These are phyloP conservation scores for Eristalis arbustorum DNA, from an alignment of 2,888 invertebrate species.

Conservation along the genomic window DNA sequence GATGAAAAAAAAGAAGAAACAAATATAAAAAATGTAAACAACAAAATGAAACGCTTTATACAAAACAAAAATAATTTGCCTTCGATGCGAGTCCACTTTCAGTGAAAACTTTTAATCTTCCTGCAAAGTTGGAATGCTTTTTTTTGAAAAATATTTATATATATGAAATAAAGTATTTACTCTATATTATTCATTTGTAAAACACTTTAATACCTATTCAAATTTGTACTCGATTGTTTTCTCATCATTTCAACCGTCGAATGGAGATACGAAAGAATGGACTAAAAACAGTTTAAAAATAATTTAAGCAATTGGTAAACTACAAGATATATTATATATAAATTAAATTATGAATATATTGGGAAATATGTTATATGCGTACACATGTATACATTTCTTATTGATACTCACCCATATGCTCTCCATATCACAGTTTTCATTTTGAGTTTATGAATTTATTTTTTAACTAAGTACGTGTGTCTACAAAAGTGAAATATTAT, in stretches of 20 bases:
- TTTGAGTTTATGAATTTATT: constrained; percentile 10
- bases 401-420: constrained; percentile 56
- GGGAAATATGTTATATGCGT: constrained; percentile 36
- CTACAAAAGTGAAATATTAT: not conserved
- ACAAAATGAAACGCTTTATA: constrained; percentile 52
- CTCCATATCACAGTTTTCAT: constrained; percentile 58
- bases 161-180: constrained; percentile 27
- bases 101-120: constrained; percentile 13
- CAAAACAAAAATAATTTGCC: constrained; percentile 58
- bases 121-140: constrained; percentile 48
- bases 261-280: constrained; percentile 47
- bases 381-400: constrained; percentile 35
- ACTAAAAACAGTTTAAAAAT: constrained; percentile 22
- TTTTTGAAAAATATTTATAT: constrained; percentile 23
- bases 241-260: constrained; percentile 26
- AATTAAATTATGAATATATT: constrained; percentile 35
- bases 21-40: not conserved
- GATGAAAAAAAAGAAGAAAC: not conserved
- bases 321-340: constrained; percentile 13
- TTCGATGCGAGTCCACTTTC: constrained; percentile 52
- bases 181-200: constrained; percentile 44
- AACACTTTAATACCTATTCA: constrained; percentile 10
- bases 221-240: constrained; percentile 26
- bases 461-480: constrained; percentile 7
- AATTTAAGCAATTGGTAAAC: constrained; percentile 41